These are phyloP conservation scores for Podotricha telesiphe DNA, from an alignment of 2,888 invertebrate species.

Conservation along the genomic window DNA sequence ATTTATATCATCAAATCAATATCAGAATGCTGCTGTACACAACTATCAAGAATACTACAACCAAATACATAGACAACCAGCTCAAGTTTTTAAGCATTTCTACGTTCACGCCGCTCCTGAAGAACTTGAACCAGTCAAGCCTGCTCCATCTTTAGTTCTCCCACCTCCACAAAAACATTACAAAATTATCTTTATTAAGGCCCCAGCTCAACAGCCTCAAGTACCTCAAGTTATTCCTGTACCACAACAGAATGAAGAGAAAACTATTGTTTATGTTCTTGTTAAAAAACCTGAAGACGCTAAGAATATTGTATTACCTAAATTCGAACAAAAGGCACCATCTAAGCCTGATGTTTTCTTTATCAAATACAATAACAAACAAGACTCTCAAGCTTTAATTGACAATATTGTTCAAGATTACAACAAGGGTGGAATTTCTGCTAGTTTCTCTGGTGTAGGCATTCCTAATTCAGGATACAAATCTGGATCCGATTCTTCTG, in stretches of 20 bases:
- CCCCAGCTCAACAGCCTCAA: conserved; percentile 86
- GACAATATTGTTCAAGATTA: conserved; percentile 75
- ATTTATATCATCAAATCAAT: conserved; percentile 51
- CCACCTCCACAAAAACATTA: conserved; percentile 89
- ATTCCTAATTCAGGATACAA: conserved; percentile 33
- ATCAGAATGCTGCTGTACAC: conserved; percentile 47
- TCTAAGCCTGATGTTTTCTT: conserved; percentile 91
- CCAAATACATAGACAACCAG: conserved; percentile 89
- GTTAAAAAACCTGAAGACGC: conserved; percentile 90
- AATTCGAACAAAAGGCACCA: conserved; percentile 87
- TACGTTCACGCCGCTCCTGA: conserved; percentile 79
- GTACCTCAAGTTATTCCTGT: conserved; percentile 87
- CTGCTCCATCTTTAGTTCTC: conserved; percentile 82
- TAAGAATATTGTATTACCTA: conserved; percentile 86
- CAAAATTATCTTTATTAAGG: conserved; percentile 92
- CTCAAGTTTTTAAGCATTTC: conserved; percentile 85
- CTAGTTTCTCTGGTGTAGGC: conserved; percentile 43
- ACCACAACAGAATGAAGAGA: conserved; percentile 87
- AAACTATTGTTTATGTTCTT: conserved; percentile 90
- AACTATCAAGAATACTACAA: conserved; percentile 84
- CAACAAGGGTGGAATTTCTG: conserved; percentile 54
- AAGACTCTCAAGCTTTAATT: conserved; percentile 73
- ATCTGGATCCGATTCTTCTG: conserved; percentile 28
- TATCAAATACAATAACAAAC: conserved; percentile 89
- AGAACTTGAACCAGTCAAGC: conserved; percentile 79